phyloP scores from a whole-genome alignment of 2,888 invertebrate species.

The Coremacera marginata region DNA sequence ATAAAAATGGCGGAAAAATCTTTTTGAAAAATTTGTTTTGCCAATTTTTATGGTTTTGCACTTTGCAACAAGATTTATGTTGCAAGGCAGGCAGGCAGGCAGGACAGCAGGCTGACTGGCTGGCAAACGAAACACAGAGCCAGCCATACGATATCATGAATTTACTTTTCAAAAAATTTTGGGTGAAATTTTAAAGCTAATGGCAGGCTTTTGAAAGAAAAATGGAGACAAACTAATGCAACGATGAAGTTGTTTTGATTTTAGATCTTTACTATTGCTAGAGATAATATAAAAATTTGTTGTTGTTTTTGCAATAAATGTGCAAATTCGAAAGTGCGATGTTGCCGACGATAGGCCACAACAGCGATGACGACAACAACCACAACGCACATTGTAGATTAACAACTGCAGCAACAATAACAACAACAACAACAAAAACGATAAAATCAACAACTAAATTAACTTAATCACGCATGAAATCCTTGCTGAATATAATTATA shows the following conservation, averaged over 20 bases:
- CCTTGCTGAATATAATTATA: conserved; percentile 7
- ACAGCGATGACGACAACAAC: neutral
- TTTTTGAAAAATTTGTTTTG: conserved; percentile 21
- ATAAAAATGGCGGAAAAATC: conserved; percentile 15
- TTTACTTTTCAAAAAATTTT: neutral
- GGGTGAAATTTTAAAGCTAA: neutral
- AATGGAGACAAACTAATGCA: neutral
- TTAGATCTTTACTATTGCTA: neutral
- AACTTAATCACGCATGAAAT: conserved; percentile 31
- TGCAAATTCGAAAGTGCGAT: conserved; percentile 27
- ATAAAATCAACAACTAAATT: neutral
- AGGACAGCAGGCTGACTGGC: neutral
- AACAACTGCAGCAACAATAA: conserved; percentile 5
- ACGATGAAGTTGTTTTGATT: conserved; percentile 37
- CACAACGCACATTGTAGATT: neutral
- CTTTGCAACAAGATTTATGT: conserved; percentile 59
- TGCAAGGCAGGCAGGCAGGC: conserved; percentile 53
- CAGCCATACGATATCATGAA: neutral
- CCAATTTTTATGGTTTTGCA: conserved; percentile 38
- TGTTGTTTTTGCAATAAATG: conserved; percentile 31
- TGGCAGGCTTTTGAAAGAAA: neutral
- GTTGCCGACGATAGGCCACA: conserved; percentile 14
- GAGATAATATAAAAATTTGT: conserved; percentile 1
- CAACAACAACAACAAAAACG: too few relatives aligned
- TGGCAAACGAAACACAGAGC: neutral